These are phyloP conservation scores for Ictalurus punctatus DNA, from an alignment of 2,113 vertebrate genomes.

Conservation along the genomic window DNA sequence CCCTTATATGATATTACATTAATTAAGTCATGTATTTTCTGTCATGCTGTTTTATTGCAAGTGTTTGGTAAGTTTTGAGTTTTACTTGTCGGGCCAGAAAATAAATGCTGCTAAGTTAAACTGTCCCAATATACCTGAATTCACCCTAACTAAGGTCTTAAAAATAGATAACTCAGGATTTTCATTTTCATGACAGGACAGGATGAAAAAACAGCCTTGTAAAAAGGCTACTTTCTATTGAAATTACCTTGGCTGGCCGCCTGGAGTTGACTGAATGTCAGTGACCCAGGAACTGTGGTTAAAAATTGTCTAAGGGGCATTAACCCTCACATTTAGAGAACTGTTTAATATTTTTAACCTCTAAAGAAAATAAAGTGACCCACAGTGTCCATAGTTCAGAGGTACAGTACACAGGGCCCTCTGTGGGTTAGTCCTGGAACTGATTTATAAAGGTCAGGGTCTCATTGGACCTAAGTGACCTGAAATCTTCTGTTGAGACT, in stretches of 20 bases:
- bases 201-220: background rate
- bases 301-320: background rate
- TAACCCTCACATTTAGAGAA: background rate
- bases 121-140: background rate
- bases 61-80: background rate
- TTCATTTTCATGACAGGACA: background rate
- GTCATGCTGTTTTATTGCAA: background rate
- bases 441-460: constrained; percentile 8
- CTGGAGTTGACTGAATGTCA: constrained; percentile 39
- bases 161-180: background rate
- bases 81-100: background rate
- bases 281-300: constrained; percentile 17
- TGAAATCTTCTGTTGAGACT: background rate
- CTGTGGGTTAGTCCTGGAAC: constrained; percentile 63
- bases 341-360: background rate
- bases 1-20: background rate
- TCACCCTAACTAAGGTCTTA: background rate
- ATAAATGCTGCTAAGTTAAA: background rate
- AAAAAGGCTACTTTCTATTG: background rate
- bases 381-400: constrained; percentile 58
- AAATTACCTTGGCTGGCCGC: constrained; percentile 1
- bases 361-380: constrained; percentile 27
- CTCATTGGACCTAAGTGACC: background rate
- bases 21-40: background rate
- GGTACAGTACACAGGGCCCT: constrained; percentile 64